phyloP scores from a whole-genome alignment of 2,113 vertebrate genomes.

The Dasyprocta punctata region DNA sequence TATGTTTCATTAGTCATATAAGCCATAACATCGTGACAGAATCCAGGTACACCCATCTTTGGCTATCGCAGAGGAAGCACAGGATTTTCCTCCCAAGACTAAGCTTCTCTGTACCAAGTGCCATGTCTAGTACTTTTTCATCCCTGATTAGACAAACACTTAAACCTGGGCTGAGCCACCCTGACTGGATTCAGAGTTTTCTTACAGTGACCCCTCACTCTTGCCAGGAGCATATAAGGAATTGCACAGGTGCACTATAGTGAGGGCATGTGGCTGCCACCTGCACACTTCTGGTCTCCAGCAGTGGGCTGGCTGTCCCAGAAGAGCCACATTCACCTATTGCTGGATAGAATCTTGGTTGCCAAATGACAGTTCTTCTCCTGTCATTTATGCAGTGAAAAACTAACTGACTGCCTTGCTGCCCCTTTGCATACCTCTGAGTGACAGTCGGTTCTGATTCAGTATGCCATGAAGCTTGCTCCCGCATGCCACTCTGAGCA shows the following conservation, averaged over 20 bases:
- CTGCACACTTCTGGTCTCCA: conserved; percentile 82
- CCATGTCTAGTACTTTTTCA: not conserved
- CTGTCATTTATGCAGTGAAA: conserved; percentile 59
- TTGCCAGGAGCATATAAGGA: conserved; percentile 69
- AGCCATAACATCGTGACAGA: not conserved
- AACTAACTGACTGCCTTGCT: conserved; percentile 70
- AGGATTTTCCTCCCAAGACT: conserved; percentile 29
- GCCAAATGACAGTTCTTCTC: conserved; percentile 57
- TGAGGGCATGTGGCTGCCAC: conserved; percentile 73
- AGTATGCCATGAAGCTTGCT: conserved; percentile 73
- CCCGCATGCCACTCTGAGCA: conserved; percentile 62
- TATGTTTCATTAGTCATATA: conserved; percentile 6
- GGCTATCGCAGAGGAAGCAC: not conserved
- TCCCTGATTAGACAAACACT: conserved; percentile 29
- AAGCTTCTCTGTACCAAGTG: not conserved
- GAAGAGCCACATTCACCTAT: conserved; percentile 76
- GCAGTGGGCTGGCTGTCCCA: conserved; percentile 67
- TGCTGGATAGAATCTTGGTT: conserved; percentile 48
- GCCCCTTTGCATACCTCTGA: conserved; percentile 68
- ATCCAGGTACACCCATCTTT: not conserved
- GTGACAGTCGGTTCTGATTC: conserved; percentile 70
- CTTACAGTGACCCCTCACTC: conserved; percentile 56
- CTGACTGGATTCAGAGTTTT: conserved; percentile 53
- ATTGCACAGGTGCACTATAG: conserved; percentile 76
- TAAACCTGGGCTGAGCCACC: not conserved